Evolutionary conservation across 2,888 invertebrate genomes (phyloP).

Genomic region (Sminthurinus aureus): DNA sequence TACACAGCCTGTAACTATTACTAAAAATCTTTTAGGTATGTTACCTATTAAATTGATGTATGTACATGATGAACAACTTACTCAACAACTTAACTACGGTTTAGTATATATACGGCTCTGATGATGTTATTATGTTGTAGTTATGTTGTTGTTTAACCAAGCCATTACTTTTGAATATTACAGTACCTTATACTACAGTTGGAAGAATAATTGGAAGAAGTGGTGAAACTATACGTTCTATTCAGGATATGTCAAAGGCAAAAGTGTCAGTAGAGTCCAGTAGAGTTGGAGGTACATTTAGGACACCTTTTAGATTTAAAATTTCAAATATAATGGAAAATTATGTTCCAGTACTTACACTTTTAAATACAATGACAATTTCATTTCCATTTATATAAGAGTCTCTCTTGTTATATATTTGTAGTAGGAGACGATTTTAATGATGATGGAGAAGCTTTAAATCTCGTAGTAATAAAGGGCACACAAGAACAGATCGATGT

Average conservation of each 20-base stretch:
- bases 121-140: too few species aligned
- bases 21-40: conserved; percentile 62
- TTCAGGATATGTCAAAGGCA: conserved; percentile 76
- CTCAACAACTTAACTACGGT: too few species aligned
- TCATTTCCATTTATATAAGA: neutral
- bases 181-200: conserved; percentile 64
- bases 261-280: conserved; percentile 71
- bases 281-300: conserved; percentile 33
- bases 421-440: conserved; percentile 23
- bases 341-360: neutral
- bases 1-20: conserved; percentile 74
- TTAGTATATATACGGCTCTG: too few species aligned
- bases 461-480: conserved; percentile 67
- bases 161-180: neutral
- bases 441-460: neutral
- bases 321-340: neutral
- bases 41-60: too few species aligned
- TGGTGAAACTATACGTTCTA: conserved; percentile 76
- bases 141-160: too few species aligned
- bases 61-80: too few species aligned
- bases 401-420: too few species aligned
- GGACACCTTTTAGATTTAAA: neutral
- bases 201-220: conserved; percentile 79
- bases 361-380: neutral
- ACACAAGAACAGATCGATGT: conserved; percentile 77